Percentiles rank a stretch among this genome's conserved stretches.
phyloP scores from a whole-genome alignment of 2,797 vertebrate species.

The Siniperca scherzeri region DNA sequence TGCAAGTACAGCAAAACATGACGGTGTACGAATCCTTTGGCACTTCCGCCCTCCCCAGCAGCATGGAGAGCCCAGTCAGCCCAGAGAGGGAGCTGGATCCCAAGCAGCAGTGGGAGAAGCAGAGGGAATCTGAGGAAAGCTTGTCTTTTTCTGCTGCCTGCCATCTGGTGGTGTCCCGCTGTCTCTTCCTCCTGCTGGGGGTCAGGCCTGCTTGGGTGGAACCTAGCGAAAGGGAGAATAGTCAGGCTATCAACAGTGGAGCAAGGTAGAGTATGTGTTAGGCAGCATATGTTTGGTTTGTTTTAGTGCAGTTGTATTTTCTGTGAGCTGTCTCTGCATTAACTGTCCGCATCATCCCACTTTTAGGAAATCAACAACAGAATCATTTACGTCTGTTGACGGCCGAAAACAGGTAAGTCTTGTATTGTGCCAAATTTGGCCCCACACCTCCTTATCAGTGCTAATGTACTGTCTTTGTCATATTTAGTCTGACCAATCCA shows the following conservation, averaged over 20 bases:
- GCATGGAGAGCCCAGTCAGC: constrained; percentile 82
- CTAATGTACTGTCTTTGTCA: constrained; percentile 45
- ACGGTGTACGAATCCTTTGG: constrained; percentile 89
- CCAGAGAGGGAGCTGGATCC: constrained; percentile 78
- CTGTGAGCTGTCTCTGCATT: constrained; percentile 2
- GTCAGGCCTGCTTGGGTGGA: constrained; percentile 86
- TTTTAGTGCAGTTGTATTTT: constrained; percentile 16
- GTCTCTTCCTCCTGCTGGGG: constrained; percentile 87
- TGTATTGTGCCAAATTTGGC: background rate
- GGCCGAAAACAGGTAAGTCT: constrained; percentile 72
- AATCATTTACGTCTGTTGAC: constrained; percentile 62
- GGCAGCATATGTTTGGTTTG: background rate
- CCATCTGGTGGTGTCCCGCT: constrained; percentile 86
- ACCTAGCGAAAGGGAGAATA: constrained; percentile 65
- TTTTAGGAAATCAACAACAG: constrained; percentile 72
- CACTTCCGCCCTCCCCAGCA: constrained; percentile 86
- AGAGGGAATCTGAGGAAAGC: constrained; percentile 76
- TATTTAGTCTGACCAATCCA: constrained; percentile 81
- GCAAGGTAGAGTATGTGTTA: constrained; percentile 70
- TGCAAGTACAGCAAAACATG: constrained; percentile 88
- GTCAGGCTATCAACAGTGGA: constrained; percentile 37
- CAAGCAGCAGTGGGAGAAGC: constrained; percentile 77
- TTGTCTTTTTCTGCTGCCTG: constrained; percentile 85
- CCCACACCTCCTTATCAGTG: background rate
- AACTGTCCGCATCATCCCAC: constrained; percentile 18